These are phyloP conservation scores for Hippasteria phrygiana DNA, from an alignment of 53 echinoderm and acorn worm species.

Conservation along the genomic window DNA sequence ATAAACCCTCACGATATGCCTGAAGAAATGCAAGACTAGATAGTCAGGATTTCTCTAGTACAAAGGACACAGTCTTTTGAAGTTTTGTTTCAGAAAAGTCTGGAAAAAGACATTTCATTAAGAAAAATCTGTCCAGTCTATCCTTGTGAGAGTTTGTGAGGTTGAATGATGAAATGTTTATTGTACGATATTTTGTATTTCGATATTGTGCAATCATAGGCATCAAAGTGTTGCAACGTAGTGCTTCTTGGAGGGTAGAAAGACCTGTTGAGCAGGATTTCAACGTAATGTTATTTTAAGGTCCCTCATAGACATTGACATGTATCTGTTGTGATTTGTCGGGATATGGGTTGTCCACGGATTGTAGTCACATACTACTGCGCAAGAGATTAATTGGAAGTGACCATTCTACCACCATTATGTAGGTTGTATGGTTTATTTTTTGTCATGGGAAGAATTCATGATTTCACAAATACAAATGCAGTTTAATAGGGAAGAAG, in stretches of 20 bases:
- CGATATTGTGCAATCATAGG: not conserved
- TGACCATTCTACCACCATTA: no score
- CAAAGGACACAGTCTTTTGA: not conserved
- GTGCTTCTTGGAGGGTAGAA: not conserved
- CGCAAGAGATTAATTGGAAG: no score
- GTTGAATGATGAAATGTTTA: not conserved
- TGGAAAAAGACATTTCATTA: not conserved
- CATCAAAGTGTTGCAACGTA: not conserved
- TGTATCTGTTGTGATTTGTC: no score
- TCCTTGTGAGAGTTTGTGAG: not conserved
- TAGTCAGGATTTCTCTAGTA: not conserved
- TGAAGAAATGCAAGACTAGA: slow-evolving; percentile 96
- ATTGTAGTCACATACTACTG: no score
- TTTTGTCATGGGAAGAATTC: no score
- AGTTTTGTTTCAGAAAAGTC: not conserved
- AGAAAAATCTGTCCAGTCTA: not conserved
- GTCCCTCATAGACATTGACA: no score
- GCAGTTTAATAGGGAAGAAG: no score
- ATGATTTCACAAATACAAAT: no score
- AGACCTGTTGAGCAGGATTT: not conserved
- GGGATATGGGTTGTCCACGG: no score
- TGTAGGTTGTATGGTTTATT: no score
- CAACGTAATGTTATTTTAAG: not conserved
- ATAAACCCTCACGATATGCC: slow-evolving; percentile 99
- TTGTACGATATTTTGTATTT: not conserved